A percentile compares a stretch with the other conserved stretches of the same genome.
phyloP scores from a whole-genome alignment of 2,113 vertebrate genomes.

The Albula goreensis region DNA sequence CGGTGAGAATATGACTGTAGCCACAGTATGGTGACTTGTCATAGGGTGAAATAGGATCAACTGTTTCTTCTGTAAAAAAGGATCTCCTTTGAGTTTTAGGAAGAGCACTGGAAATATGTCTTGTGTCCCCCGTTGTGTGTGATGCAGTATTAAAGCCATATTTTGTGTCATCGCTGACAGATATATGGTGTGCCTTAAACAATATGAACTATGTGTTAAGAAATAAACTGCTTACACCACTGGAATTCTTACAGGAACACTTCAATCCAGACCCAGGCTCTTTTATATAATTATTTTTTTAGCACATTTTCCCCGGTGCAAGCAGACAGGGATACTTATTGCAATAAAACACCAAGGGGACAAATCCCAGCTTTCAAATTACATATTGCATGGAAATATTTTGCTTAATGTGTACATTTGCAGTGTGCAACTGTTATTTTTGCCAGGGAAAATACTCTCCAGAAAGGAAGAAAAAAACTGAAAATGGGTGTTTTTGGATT shows the following conservation, averaged over 20 bases:
- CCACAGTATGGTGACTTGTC: conserved; percentile 20
- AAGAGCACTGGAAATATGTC: conserved; percentile 61
- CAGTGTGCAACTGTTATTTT: not conserved
- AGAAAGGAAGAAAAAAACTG: no score
- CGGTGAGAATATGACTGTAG: not conserved
- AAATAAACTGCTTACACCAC: conserved; percentile 79
- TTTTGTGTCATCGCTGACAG: conserved; percentile 71
- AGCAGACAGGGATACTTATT: conserved; percentile 69
- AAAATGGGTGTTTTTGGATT: not conserved
- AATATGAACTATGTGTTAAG: conserved; percentile 80
- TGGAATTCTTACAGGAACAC: conserved; percentile 77
- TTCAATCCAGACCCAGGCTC: conserved; percentile 69
- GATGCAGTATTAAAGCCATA: conserved; percentile 75
- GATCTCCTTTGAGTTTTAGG: conserved; percentile 49
- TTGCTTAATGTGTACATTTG: not conserved
- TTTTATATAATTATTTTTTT: conserved; percentile 71
- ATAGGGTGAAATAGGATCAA: conserved; percentile 20
- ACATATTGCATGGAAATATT: not conserved
- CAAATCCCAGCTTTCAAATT: not conserved
- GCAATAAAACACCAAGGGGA: conserved; percentile 66
- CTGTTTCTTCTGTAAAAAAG: conserved; percentile 39
- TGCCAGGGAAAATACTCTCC: not conserved
- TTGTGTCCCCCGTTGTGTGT: conserved; percentile 61
- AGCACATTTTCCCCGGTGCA: conserved; percentile 68
- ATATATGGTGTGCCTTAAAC: conserved; percentile 75